phyloP scores from a whole-genome alignment of 1,140 invertebrate genomes.

The Drosophila fuyamai region DNA sequence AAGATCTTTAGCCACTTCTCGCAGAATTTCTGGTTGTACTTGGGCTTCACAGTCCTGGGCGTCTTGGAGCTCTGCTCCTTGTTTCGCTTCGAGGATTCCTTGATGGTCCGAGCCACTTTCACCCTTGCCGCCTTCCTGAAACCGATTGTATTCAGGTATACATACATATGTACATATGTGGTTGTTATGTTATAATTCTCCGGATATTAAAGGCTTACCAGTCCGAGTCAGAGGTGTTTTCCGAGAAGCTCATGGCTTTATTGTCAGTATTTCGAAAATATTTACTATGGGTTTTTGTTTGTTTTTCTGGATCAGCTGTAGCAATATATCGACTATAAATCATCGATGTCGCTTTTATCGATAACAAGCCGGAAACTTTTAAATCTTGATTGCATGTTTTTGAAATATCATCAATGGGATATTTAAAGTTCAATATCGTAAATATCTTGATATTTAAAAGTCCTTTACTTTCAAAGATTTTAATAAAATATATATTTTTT shows the following conservation, averaged over 20 bases:
- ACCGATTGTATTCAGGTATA: not conserved
- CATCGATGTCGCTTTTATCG: constrained; percentile 14
- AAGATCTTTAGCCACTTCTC: constrained; percentile 80
- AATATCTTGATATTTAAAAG: too few relatives aligned
- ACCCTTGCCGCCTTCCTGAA: constrained; percentile 66
- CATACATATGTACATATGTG: too few relatives aligned
- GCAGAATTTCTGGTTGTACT: constrained; percentile 77
- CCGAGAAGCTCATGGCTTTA: constrained; percentile 72
- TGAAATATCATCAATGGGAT: too few relatives aligned
- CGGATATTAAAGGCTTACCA: constrained; percentile 45
- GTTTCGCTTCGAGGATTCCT: constrained; percentile 18
- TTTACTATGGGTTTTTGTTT: constrained; percentile 8
- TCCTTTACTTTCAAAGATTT: not conserved
- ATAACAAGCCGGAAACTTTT: constrained; percentile 6
- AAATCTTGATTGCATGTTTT: not conserved
- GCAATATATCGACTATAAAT: constrained; percentile 86
- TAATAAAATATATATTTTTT: too few relatives aligned
- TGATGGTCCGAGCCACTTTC: constrained; percentile 50
- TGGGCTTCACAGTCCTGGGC: constrained; percentile 41
- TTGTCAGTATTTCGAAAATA: not conserved
- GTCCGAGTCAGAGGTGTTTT: constrained; percentile 74
- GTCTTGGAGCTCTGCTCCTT: constrained; percentile 9
- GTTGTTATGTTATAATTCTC: too few relatives aligned
- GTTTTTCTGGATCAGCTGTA: constrained; percentile 85
- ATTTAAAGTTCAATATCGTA: too few relatives aligned